These are phyloP conservation scores for Stichodactyla helianthus DNA, from an alignment of 64 coral and sea anemone species.

Conservation along the genomic window DNA sequence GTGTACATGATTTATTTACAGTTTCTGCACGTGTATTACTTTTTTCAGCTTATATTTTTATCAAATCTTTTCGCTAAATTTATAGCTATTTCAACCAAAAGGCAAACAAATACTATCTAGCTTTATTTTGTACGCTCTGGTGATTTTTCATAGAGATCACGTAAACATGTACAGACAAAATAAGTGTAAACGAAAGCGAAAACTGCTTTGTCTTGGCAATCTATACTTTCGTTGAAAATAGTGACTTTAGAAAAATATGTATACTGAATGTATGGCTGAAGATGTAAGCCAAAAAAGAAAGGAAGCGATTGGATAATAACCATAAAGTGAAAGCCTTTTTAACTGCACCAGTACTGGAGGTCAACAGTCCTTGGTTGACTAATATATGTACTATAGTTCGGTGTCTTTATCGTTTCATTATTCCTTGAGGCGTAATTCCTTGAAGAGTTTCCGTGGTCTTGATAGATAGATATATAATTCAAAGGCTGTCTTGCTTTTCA, in stretches of 20 bases:
- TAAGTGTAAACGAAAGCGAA: not conserved
- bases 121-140: not conserved
- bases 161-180: not conserved
- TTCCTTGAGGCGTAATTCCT: not conserved
- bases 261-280: not conserved
- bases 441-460: slow-evolving; percentile 1
- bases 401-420: not conserved
- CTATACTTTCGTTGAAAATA: not conserved
- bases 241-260: not conserved
- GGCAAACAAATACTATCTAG: not conserved
- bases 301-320: not conserved
- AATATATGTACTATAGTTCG: slow-evolving; percentile 12
- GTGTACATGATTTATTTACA: not conserved
- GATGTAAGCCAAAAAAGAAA: not conserved
- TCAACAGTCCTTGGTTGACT: slow-evolving; percentile 16
- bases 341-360: slow-evolving; percentile 14
- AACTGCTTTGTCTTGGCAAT: not conserved
- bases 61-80: not conserved
- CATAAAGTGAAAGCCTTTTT: not conserved
- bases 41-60: not conserved
- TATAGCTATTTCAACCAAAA: not conserved
- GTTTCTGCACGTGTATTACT: not conserved
- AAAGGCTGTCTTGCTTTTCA: not conserved
- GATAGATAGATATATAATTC: not conserved
- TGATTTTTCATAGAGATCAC: not conserved